Evolutionary conservation across 2,113 vertebrate genomes (phyloP), one percentile per base, ranked within the genome.

Genomic region (Morone saxatilis): DNA sequence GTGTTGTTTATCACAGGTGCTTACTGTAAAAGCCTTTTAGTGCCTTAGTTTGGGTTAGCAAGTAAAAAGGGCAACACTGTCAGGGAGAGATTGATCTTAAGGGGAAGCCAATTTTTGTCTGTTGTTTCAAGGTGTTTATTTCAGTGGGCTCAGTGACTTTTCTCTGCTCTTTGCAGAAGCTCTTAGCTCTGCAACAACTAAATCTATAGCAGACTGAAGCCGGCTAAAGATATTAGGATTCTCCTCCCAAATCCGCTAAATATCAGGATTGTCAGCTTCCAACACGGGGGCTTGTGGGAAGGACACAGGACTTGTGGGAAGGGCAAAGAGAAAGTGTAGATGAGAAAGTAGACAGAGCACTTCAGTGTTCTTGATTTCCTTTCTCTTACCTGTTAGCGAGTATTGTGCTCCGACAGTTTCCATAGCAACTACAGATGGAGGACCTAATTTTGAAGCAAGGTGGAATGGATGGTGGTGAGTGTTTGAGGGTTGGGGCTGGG

Each of bases 21-120:
- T 94, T 91, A 84, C 85, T 85, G 91, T 90, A 88, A 92, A 91
- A 92, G 85, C 88, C 89, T 91, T 87, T 93, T 76, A 85, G 83
- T 78, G 85, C 77, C 73, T 79, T 86, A 51, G 84, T 83, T 87
- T 86, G 70, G 84, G 78, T 80, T 83, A 17, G 81, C 81, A 17
- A 88, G 88, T 74, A 87, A 86, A 92, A 91, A 92, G 88, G 92
- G 84, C 87, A 90, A 63, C 65, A 22, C 81, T 86, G 87, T 86
- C 88, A 54, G 61, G 31, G 73, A 17, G 70, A 74, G 86, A 93
- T 88, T 85, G 89, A 92, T 93, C 88, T 84, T 63, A 92, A 89
- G 54, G 71, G 74, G 74, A 86, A 85, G 80, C 69, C 87, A 71
- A 81, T 89, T 90, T 87, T 83, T 85, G 80, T 82, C 80, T 84